These are phyloP conservation scores for Polyodon spathula DNA, from an alignment of 2,113 vertebrate species.

Conservation along the genomic window DNA sequence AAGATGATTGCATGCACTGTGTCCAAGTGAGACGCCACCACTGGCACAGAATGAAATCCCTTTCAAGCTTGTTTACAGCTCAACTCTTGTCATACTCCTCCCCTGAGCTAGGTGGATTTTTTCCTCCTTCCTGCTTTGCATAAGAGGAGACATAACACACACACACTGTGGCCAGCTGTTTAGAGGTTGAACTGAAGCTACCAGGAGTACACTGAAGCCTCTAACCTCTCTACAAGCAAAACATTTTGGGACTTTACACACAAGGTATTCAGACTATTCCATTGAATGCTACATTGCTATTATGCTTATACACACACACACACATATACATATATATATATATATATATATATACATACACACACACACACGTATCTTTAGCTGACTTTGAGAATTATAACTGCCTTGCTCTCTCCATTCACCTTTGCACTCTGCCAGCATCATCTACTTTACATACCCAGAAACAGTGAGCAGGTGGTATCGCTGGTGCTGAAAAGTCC, in stretches of 20 bases:
- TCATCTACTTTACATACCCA: too few species aligned
- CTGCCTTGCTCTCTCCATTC: too few species aligned
- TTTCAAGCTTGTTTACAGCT: constrained; percentile 70
- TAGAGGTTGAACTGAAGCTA: constrained; percentile 27
- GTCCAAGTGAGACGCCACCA: constrained; percentile 57
- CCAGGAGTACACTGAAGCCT: neutral
- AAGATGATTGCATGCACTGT: constrained; percentile 57
- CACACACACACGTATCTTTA: too few species aligned
- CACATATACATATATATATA: too few species aligned
- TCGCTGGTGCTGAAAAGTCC: too few species aligned
- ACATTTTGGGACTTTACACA: neutral
- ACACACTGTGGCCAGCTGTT: constrained; percentile 58
- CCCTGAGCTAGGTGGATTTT: constrained; percentile 60
- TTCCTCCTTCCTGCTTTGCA: constrained; percentile 32
- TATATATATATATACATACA: too few species aligned
- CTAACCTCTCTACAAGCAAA: neutral
- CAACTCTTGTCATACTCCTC: constrained; percentile 62
- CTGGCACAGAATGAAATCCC: constrained; percentile 66
- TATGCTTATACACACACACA: too few species aligned
- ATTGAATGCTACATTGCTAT: too few species aligned
- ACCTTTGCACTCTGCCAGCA: too few species aligned
- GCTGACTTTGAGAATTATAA: too few species aligned
- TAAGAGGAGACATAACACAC: constrained; percentile 43
- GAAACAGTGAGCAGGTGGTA: too few species aligned
- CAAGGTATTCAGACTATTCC: neutral